phyloP scores from a whole-genome alignment of 2,888 invertebrate genomes.

The Lasioglossum leucozonium region DNA sequence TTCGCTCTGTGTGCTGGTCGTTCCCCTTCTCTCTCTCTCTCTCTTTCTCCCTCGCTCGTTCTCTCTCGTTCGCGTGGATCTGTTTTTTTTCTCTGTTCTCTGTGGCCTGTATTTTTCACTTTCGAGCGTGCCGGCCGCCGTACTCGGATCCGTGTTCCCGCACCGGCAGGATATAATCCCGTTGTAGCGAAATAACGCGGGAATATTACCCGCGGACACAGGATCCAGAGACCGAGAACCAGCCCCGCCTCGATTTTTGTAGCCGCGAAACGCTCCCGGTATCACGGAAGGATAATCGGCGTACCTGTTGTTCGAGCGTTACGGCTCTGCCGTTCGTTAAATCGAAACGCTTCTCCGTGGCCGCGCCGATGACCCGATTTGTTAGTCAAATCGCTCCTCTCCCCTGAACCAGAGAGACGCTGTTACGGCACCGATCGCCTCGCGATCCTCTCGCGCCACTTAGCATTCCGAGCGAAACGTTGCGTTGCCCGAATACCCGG shows the following conservation, averaged over 20 bases:
- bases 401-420: neutral
- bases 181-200: slow-evolving; percentile 34
- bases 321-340: slow-evolving; percentile 53
- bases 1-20: neutral
- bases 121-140: slow-evolving; percentile 24
- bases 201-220: slow-evolving; percentile 40
- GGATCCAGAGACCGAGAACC: slow-evolving; percentile 38
- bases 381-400: slow-evolving; percentile 55
- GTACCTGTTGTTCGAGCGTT: slow-evolving; percentile 56
- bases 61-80: no score
- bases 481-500: neutral
- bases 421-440: neutral
- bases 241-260: slow-evolving; percentile 48
- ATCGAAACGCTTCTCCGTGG: slow-evolving; percentile 44
- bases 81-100: neutral
- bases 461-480: neutral
- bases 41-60: neutral
- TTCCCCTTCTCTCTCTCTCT: neutral
- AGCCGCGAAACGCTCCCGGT: slow-evolving; percentile 42
- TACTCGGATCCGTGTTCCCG: neutral
- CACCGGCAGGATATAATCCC: slow-evolving; percentile 35
- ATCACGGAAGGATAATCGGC: slow-evolving; percentile 57
- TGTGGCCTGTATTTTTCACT: slow-evolving; percentile 14
- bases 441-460: neutral
- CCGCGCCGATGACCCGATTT: slow-evolving; percentile 48